These are phyloP conservation scores for Propithecus deckenii DNA, from an alignment of 2,797 vertebrate species.

Conservation along the genomic window DNA sequence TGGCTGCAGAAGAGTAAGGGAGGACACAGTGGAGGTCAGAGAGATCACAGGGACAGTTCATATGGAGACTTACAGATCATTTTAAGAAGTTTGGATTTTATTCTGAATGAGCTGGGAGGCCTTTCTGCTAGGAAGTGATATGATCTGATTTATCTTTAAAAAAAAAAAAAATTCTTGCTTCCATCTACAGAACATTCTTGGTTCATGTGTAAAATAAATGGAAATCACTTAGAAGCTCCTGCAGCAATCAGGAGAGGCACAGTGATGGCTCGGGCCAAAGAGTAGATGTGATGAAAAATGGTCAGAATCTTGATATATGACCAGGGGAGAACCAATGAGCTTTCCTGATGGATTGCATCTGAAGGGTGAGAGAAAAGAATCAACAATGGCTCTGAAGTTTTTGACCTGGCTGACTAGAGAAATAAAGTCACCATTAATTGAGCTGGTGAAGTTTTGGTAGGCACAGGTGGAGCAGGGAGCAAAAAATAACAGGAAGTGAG, in stretches of 20 bases:
- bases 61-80: not conserved
- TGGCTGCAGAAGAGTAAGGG: no score
- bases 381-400: not conserved
- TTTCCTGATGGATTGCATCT: not conserved
- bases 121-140: not conserved
- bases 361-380: not conserved
- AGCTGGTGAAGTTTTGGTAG: not conserved
- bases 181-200: not conserved
- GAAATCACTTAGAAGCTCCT: not conserved
- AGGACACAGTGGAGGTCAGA: accelerated
- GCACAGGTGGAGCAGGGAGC: not conserved
- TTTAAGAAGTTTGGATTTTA: not conserved
- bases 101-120: not conserved
- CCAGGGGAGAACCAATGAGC: no score
- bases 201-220: not conserved
- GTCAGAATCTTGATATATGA: not conserved
- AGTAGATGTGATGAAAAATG: not conserved
- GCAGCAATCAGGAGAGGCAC: not conserved
- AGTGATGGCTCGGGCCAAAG: not conserved
- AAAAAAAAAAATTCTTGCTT: not conserved
- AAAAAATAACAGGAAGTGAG: not conserved
- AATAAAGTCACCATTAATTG: not conserved
- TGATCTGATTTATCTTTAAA: not conserved
- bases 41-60: accelerated
- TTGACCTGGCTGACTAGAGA: not conserved